These are phyloP conservation scores for Phodopus roborovskii DNA, from an alignment of 2,113 vertebrate genomes.

Conservation along the genomic window DNA sequence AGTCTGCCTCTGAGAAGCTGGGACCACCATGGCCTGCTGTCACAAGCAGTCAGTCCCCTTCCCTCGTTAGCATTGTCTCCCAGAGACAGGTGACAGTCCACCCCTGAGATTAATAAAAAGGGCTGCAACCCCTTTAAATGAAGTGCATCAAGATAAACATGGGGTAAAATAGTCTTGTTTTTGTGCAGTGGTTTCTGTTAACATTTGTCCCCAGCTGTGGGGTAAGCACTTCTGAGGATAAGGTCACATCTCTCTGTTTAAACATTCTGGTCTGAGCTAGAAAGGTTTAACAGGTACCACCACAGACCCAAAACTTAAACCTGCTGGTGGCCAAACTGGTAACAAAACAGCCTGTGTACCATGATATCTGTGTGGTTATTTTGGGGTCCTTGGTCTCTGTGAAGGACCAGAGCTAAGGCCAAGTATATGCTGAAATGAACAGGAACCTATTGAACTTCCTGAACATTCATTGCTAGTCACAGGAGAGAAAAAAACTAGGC, in stretches of 20 bases:
- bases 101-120: background rate
- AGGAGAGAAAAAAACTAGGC: background rate
- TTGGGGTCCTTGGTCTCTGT: background rate
- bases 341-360: background rate
- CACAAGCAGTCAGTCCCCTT: too few species aligned
- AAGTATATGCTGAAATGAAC: background rate
- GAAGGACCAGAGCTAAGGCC: background rate
- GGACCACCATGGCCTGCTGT: background rate
- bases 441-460: background rate
- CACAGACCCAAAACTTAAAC: rapidly evolving
- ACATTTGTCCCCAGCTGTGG: background rate
- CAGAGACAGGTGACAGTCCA: too few species aligned
- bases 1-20: too few species aligned
- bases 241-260: background rate
- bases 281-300: background rate
- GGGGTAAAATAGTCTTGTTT: background rate
- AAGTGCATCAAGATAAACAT: background rate
- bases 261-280: background rate
- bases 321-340: background rate
- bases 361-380: background rate
- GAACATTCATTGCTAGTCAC: background rate
- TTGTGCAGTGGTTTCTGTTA: conserved; percentile 9
- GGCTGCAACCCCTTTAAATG: background rate
- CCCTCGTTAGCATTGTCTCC: background rate
- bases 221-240: background rate